Evolutionary conservation across 2,888 invertebrate species (phyloP), one percentile per base, ranked within the genome.

Genomic region (Vanessa cardui): DNA sequence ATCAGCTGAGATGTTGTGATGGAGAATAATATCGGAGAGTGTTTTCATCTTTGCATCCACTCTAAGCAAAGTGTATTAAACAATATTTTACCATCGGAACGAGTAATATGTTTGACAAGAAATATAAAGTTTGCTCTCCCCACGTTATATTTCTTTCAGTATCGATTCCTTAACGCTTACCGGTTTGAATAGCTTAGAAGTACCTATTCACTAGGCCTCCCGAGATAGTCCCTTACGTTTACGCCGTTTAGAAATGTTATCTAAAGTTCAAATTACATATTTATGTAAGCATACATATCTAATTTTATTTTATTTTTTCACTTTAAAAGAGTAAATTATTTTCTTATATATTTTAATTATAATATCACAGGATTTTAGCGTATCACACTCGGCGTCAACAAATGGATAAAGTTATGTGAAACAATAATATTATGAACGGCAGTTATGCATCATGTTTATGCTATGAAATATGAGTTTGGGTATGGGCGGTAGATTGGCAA

Each of bases 51-150:
- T 54, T 6, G 26, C 12, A 52, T 26, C 20, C 21, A 52, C 21
- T 26, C 18, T 49, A 20, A 18, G 56, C 20, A 45, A 58, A 58
- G 58, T 58, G 45, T 44, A 45, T 58, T 45, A 45, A 45, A 45
- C 7, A 58, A 58, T 45, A 58, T 58, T 45, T 45, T 58, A 58
- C 21, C 21, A 26, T 26, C 44, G 21, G 1, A 21, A 18, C n/a
- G 45, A 58, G 26, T 58, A 54, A 31, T 16, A 20, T 45, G 16
- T n/a, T 45, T 21, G 58, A 58, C 21, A 58, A 45, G 26, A 45
- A 58, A 44, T 31, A 54, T 54, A 54, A 54, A 31, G 31, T 31
- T 31, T 54, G n/a, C 26, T 52, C 26, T n/a, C 16, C 26, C 52
- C 26, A 50, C 21, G 50, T 26, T 52, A 54, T 31, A 5, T 31